phyloP scores from a whole-genome alignment of 2,113 vertebrate genomes.

The Parus major region DNA sequence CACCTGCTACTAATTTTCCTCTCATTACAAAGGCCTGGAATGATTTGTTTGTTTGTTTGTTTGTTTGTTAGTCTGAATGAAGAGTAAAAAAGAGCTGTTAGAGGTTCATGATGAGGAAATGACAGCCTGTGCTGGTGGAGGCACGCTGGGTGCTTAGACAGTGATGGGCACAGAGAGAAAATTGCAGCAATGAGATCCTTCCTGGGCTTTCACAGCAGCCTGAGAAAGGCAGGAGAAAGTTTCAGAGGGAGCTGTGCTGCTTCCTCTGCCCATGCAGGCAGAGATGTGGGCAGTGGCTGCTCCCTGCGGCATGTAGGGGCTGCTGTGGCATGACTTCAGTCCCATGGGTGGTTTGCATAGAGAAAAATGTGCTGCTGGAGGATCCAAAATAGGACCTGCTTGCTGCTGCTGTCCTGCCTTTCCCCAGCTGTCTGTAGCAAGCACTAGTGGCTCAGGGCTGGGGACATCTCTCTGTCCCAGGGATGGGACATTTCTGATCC shows the following conservation, averaged over 20 bases:
- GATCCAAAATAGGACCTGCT: neutral
- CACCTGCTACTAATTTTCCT: constrained; percentile 68
- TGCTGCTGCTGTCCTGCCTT: neutral
- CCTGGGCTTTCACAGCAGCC: neutral
- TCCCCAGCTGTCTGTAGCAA: neutral
- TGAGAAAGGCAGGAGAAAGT: neutral
- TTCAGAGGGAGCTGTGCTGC: neutral
- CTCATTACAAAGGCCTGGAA: neutral
- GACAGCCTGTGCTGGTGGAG: neutral
- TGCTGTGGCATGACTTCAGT: neutral
- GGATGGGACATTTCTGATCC: neutral
- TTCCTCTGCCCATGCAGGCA: neutral
- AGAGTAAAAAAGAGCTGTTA: neutral
- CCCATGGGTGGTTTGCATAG: fast-evolving
- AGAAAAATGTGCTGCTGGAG: neutral
- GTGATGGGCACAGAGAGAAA: neutral
- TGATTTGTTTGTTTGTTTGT: neutral
- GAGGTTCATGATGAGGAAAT: neutral
- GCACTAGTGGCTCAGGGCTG: neutral
- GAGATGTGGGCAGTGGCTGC: neutral
- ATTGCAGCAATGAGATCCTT: neutral
- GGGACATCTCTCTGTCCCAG: neutral
- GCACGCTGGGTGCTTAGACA: neutral
- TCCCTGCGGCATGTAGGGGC: neutral
- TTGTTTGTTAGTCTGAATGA: neutral